phyloP scores from a whole-genome alignment of 2,797 vertebrate genomes.

The Catamblyrhynchus diadema region DNA sequence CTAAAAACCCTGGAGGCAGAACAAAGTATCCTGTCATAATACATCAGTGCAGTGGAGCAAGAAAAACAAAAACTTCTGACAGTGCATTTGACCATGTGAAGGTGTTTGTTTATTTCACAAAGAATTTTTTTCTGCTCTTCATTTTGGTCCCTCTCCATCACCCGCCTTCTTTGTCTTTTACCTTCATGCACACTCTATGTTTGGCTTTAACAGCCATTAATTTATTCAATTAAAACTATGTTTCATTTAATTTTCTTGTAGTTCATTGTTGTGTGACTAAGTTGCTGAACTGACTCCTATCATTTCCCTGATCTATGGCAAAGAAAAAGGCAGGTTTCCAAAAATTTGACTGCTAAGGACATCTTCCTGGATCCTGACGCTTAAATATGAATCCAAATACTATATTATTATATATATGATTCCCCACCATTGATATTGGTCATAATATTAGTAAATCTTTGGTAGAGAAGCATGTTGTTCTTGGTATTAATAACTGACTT shows the following conservation, averaged over 20 bases:
- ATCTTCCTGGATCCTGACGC: background rate
- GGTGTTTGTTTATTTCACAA: constrained; percentile 19
- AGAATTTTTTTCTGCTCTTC: background rate
- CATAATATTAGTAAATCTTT: background rate
- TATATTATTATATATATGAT: background rate
- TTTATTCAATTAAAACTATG: background rate
- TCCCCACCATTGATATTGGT: background rate
- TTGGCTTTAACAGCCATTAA: background rate
- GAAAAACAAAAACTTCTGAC: constrained; percentile 40
- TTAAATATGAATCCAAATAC: background rate
- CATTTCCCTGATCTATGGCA: background rate
- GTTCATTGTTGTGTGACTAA: background rate
- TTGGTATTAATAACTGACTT: background rate
- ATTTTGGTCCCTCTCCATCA: background rate
- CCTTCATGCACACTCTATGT: background rate
- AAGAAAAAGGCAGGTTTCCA: background rate
- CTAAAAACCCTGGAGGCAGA: constrained; percentile 53
- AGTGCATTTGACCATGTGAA: background rate
- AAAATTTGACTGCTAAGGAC: background rate
- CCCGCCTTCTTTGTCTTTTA: background rate
- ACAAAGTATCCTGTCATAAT: constrained; percentile 66
- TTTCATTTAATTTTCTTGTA: background rate
- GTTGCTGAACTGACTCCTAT: background rate
- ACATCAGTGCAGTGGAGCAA: constrained; percentile 46
- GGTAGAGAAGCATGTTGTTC: background rate